Base-by-base conservation (phyloP, 2,888 invertebrate species). In the Tridacna crocea region DNA sequence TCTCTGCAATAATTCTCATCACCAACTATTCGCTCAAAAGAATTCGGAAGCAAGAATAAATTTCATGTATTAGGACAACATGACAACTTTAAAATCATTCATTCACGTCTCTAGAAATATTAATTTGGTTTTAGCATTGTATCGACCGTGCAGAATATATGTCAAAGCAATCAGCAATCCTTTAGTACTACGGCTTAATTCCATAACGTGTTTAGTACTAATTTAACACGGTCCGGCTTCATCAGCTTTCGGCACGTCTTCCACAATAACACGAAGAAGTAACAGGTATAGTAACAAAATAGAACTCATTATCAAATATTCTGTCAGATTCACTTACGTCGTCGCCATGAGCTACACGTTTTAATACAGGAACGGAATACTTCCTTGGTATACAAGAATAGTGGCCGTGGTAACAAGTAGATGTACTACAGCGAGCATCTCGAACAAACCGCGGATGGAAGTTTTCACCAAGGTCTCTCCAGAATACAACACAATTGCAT, bases 371-470 rank as follows among this genome's bases (percentile, higher is more conserved):
- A 0, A 80, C 65, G 51, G 58, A 36, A 55, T 76, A 80, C 15
- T 51, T 46, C n/a, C 60, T 51, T 8, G 80, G 80, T 19, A 76
- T 55, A 73, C 80, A 80, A n/a, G 48, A 46, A 72, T 72, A 80
- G 72, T 80, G 80, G 47, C 80, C 80, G 36, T 65, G 76, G 55
- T 66, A 76, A 27, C 80, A 80, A 15, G 76, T 77, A 0, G 26
- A 68, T 13, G 26, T 47, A n/a, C 60, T 24, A 68, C 80, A 80
- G 1, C 58, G 26, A 22, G 46, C 73, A 19, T 80, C 80, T 17
- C 77, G 65, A 15, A 80, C 51, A 73, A 80, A 80, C 12, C 80
- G 72, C 15, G 80, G 80, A 24, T 66, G 55, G 68, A 58, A 80
- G 10, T 47, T 65, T 11, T 60, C 48, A 1, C 80, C 80, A 19